Evolutionary conservation across 2,888 invertebrate genomes (phyloP).

Genomic region (Eristalinus sepulchralis): DNA sequence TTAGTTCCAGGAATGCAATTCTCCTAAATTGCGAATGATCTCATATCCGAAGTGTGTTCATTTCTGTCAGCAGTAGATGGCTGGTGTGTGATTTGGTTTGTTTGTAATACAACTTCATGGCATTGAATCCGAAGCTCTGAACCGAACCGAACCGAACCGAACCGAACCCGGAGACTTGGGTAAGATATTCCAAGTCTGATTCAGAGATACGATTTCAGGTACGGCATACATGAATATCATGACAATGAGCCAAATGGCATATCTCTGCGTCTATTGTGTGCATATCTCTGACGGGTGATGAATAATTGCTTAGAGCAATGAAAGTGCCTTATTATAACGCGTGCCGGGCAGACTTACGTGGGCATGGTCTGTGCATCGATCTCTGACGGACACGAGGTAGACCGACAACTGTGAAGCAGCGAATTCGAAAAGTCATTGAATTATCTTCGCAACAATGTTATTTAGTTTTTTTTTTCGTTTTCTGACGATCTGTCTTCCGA

Average conservation of each 20-base stretch:
- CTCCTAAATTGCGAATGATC: conserved; percentile 42
- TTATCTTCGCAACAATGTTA: conserved; percentile 14
- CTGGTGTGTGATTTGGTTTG: not conserved
- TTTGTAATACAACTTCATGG: conserved; percentile 40
- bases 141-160: conserved; percentile 15
- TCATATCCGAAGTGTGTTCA: conserved; percentile 38
- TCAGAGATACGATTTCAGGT: conserved; percentile 37
- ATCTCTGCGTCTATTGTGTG: conserved; percentile 25
- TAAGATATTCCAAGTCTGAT: conserved; percentile 12
- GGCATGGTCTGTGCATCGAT: conserved; percentile 8
- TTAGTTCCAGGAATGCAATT: conserved; percentile 56
- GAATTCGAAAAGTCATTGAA: conserved; percentile 22
- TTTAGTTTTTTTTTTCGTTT: not conserved
- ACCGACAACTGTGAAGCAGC: not conserved
- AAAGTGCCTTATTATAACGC: not conserved
- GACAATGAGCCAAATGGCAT: conserved; percentile 31
- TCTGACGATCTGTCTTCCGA: conserved; percentile 4
- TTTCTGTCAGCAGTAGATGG: not conserved
- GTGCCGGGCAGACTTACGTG: not conserved
- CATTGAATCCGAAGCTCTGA: conserved; percentile 38
- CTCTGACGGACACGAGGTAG: not conserved
- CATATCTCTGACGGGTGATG: conserved; percentile 12
- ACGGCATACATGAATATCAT: conserved; percentile 7
- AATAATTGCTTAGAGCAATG: conserved; percentile 12
- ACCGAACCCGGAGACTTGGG: not conserved